Conservation (phyloP, 2,797 vertebrate genomes). For the Centropyge bicolor region DNA sequence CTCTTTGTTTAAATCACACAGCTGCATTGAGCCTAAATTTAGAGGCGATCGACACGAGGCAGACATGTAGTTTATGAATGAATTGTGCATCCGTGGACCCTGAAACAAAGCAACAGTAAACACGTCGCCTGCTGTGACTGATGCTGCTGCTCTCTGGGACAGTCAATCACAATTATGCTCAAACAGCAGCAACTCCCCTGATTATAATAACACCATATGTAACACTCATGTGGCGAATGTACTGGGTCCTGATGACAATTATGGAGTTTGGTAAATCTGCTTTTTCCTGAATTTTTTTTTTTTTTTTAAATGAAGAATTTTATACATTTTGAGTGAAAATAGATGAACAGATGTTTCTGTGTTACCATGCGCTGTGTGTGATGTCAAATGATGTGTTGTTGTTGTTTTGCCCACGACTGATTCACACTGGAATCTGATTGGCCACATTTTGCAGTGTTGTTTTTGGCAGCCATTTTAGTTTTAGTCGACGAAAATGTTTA, state of each 20-base stretch:
- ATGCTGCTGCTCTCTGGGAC: slow-evolving; percentile 28
- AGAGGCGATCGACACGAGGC: slow-evolving; percentile 43
- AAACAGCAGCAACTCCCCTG: slow-evolving; percentile 15
- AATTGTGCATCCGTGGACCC: slow-evolving; percentile 55
- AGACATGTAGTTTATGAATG: slow-evolving; percentile 62
- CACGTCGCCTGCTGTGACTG: slow-evolving; percentile 38
- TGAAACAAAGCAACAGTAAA: slow-evolving; percentile 59
- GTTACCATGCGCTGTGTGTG: no score
- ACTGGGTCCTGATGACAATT: neutral
- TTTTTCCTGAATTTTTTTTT: no score
- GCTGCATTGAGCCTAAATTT: slow-evolving; percentile 40
- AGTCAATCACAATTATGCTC: slow-evolving; percentile 38
- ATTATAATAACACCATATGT: slow-evolving; percentile 8
- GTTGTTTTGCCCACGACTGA: no score
- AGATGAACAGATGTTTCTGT: no score
- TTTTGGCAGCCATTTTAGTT: no score
- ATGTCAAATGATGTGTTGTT: no score
- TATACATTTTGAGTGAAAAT: no score
- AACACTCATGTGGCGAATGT: neutral
- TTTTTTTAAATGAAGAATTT: no score
- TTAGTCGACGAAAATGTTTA: no score
- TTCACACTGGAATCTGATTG: no score
- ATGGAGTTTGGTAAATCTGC: neutral
- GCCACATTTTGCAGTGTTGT: no score
- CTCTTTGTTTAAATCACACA: slow-evolving; percentile 66